These are phyloP conservation scores for Tinea trinotella DNA, from an alignment of 2,888 invertebrate species.

Conservation along the genomic window DNA sequence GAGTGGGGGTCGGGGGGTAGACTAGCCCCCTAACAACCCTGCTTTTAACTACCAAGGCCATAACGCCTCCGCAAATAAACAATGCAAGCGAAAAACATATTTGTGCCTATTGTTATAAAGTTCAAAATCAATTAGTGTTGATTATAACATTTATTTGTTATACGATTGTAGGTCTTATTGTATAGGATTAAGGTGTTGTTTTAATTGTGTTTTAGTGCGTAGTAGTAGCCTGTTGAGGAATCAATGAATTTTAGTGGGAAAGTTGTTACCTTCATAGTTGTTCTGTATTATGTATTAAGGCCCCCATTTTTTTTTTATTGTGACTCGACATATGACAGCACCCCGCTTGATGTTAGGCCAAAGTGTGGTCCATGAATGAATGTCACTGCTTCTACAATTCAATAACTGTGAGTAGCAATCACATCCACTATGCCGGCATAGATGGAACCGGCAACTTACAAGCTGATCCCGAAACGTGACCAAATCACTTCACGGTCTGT, in stretches of 20 bases:
- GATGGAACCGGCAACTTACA: too few relatives aligned
- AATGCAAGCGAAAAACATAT: not conserved
- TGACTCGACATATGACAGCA: too few relatives aligned
- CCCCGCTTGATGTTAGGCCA: too few relatives aligned
- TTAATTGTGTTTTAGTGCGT: not conserved
- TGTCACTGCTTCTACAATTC: too few relatives aligned
- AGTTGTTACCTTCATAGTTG: not conserved
- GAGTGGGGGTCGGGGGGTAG: constrained; percentile 28
- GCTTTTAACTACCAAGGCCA: constrained; percentile 50
- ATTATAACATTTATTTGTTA: too few relatives aligned
- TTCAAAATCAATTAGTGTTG: not conserved
- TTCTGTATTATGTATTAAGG: not conserved
- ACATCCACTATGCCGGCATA: too few relatives aligned
- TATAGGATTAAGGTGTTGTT: not conserved
- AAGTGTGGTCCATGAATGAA: too few relatives aligned
- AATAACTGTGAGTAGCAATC: too few relatives aligned
- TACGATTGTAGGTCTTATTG: not conserved
- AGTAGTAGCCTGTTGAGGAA: constrained; percentile 33
- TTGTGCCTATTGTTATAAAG: not conserved
- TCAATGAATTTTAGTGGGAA: constrained; percentile 48
- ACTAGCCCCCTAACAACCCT: constrained; percentile 37
- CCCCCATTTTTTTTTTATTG: too few relatives aligned
- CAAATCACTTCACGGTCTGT: too few relatives aligned
- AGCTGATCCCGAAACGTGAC: too few relatives aligned
- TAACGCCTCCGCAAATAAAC: constrained; percentile 11